These are phyloP conservation scores for Esox lucius DNA, from an alignment of 2,797 vertebrate species.

Conservation along the genomic window DNA sequence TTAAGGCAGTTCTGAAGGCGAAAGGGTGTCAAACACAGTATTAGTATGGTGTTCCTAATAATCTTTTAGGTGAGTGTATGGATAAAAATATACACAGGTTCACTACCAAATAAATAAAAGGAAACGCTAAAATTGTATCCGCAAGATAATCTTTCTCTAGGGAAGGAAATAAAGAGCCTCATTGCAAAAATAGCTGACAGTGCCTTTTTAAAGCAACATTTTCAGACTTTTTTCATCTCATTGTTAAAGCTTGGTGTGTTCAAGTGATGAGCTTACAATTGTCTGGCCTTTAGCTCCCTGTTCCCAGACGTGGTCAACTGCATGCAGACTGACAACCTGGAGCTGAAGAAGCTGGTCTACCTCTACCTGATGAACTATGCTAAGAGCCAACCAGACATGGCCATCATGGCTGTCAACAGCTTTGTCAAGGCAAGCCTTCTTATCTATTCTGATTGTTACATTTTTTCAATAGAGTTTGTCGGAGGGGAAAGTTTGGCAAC, in stretches of 20 bases:
- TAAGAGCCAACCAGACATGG: conserved; percentile 99
- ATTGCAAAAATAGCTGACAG: too few species aligned
- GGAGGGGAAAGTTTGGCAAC: too few species aligned
- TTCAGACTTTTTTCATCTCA: background rate
- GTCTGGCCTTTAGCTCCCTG: conserved; percentile 78
- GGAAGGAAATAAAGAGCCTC: too few species aligned
- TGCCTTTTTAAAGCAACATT: background rate
- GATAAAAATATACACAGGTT: too few species aligned
- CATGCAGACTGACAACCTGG: conserved; percentile 99
- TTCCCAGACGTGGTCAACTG: conserved; percentile 99
- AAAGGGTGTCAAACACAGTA: too few species aligned
- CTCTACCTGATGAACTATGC: conserved; percentile 99
- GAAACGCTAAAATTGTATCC: too few species aligned
- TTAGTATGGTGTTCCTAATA: too few species aligned
- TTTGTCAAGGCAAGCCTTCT: conserved; percentile 90
- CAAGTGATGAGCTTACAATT: background rate
- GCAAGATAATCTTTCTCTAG: too few species aligned
- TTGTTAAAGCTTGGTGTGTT: background rate
- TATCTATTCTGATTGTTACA: background rate
- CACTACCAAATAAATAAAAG: too few species aligned
- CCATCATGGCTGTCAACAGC: conserved; percentile 99
- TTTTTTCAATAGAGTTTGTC: too few species aligned
- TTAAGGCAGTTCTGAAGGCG: too few species aligned
- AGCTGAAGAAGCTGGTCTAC: conserved; percentile 97
- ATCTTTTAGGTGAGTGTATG: too few species aligned